Conservation (phyloP, 2,888 invertebrate genomes). For the Agrilus mali region DNA sequence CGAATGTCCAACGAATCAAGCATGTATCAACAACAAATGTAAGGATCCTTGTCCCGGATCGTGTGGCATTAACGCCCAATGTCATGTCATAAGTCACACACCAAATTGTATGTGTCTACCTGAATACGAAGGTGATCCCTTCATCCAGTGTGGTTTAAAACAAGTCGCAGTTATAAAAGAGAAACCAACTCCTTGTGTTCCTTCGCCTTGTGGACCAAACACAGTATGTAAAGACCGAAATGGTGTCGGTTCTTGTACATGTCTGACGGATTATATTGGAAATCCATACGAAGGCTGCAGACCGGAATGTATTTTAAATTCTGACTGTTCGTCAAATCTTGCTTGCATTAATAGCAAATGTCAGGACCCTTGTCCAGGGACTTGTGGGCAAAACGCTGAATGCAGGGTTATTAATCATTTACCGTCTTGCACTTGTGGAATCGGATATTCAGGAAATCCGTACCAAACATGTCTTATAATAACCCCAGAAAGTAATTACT, state of each 20-base stretch:
- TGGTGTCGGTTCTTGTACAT: conserved; percentile 54
- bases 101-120: conserved; percentile 47
- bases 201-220: conserved; percentile 57
- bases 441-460: conserved; percentile 48
- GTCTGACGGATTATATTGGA: conserved; percentile 58
- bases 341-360: conserved; percentile 66
- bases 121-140: conserved; percentile 59
- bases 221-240: conserved; percentile 53
- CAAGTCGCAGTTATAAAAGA: conserved; percentile 34
- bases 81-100: conserved; percentile 62
- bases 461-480: conserved; percentile 15
- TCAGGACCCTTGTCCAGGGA: conserved; percentile 62
- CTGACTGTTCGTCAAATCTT: conserved; percentile 57
- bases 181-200: conserved; percentile 46
- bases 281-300: conserved; percentile 67
- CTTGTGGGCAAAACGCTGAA: conserved; percentile 60
- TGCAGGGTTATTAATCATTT: conserved; percentile 60
- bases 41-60: conserved; percentile 58
- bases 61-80: conserved; percentile 61
- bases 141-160: conserved; percentile 40
- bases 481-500: conserved; percentile 27
- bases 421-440: conserved; percentile 52
- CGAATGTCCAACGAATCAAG: conserved; percentile 56
- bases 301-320: conserved; percentile 60
- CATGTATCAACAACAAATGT: conserved; percentile 64